Evolutionary conservation across 2,113 vertebrate genomes (phyloP).

Genomic region (Gambusia holbrooki): DNA sequence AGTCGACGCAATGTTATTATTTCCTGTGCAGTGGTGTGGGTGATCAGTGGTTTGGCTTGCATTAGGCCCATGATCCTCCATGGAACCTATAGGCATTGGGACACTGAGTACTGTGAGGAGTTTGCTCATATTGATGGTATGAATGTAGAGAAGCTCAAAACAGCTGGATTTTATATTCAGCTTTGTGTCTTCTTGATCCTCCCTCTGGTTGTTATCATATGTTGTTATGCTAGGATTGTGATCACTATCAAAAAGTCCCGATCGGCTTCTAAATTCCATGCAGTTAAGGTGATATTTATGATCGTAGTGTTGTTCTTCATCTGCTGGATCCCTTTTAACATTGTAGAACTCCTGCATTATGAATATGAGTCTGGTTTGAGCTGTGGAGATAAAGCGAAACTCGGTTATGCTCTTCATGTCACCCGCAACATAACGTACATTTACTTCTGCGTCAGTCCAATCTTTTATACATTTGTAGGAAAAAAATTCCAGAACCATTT

Average conservation of each 20-base stretch:
- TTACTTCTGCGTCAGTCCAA: too few relatives aligned
- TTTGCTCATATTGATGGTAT: not conserved
- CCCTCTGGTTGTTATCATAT: slow-evolving; percentile 49
- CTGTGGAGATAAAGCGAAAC: too few relatives aligned
- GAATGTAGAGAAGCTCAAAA: rapidly evolving
- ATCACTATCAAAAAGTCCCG: slow-evolving; percentile 74
- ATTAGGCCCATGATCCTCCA: slow-evolving; percentile 72
- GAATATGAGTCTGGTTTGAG: too few relatives aligned
- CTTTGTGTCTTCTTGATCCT: slow-evolving; percentile 77
- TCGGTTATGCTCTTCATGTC: too few relatives aligned
- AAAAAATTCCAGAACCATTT: slow-evolving; percentile 84
- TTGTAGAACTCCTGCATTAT: too few relatives aligned
- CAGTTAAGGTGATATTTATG: slow-evolving; percentile 81
- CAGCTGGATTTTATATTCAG: slow-evolving; percentile 74
- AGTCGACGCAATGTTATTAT: slow-evolving; percentile 69
- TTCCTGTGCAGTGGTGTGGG: slow-evolving; percentile 77
- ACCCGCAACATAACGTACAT: too few relatives aligned
- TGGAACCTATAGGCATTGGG: rapidly evolving
- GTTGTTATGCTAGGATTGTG: slow-evolving; percentile 82
- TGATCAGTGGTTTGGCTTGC: slow-evolving; percentile 74
- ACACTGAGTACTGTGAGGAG: not conserved
- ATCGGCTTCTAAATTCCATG: slow-evolving; percentile 78
- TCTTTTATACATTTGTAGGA: slow-evolving; percentile 80
- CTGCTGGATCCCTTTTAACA: too few relatives aligned
- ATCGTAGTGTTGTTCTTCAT: slow-evolving; percentile 70